phyloP scores from a whole-genome alignment of 2,797 vertebrate species.

The Acropternis orthonyx region DNA sequence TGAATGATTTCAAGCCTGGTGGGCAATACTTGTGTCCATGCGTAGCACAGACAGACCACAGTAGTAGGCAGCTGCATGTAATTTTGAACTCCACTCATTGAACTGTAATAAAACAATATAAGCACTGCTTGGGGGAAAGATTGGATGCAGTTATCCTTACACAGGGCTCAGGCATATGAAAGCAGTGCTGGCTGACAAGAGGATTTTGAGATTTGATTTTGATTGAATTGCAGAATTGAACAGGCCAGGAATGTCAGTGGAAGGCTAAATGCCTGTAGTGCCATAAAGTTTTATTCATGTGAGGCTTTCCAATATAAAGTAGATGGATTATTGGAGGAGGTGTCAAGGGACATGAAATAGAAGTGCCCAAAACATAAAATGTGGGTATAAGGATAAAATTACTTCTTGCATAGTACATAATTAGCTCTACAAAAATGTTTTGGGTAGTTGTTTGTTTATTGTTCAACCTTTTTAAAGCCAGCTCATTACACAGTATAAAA shows the following conservation, averaged over 20 bases:
- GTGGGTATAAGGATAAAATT: constrained; percentile 71
- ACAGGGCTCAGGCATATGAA: constrained; percentile 79
- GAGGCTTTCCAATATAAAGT: constrained; percentile 83
- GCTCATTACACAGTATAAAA: not conserved
- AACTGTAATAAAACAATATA: constrained; percentile 91
- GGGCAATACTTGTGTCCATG: constrained; percentile 80
- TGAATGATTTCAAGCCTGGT: constrained; percentile 85
- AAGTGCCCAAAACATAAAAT: constrained; percentile 76
- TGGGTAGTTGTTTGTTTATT: constrained; percentile 70
- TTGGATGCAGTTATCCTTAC: constrained; percentile 82
- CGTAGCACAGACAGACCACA: constrained; percentile 79
- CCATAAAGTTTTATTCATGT: constrained; percentile 85
- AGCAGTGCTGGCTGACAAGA: constrained; percentile 82
- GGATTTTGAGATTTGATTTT: constrained; percentile 86
- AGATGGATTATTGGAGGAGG: constrained; percentile 83
- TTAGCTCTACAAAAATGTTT: constrained; percentile 65
- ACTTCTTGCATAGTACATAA: constrained; percentile 73
- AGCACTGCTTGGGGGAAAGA: constrained; percentile 83
- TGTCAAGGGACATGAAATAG: constrained; percentile 80
- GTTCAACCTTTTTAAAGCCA: constrained; percentile 14
- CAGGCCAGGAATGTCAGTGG: constrained; percentile 82
- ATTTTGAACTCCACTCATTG: constrained; percentile 88
- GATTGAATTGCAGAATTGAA: constrained; percentile 86
- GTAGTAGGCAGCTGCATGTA: constrained; percentile 85
- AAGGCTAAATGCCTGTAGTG: constrained; percentile 83